phyloP scores from a whole-genome alignment of 2,113 vertebrate species.

The Cyanoderma ruficeps region DNA sequence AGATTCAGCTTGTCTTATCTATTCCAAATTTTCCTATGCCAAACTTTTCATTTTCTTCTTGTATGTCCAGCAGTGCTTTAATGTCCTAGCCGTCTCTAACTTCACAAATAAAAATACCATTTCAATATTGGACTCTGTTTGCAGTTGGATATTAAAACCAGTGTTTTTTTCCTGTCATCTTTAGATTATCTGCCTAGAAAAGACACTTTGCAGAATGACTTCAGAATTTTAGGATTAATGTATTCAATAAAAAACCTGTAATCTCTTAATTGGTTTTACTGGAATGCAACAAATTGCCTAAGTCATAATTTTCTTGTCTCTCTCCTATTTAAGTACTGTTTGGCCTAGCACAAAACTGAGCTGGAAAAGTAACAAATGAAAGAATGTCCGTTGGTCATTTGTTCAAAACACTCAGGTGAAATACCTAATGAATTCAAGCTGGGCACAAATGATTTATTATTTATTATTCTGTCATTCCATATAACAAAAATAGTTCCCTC shows the following conservation, averaged over 20 bases:
- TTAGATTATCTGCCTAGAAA: not conserved
- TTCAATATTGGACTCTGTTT: not conserved
- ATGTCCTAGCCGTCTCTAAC: not conserved
- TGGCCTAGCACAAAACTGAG: not conserved
- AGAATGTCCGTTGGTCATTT: not conserved
- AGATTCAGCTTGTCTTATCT: not conserved
- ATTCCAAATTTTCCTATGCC: not conserved
- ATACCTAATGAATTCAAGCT: not conserved
- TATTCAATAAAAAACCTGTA: not conserved
- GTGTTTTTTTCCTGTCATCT: not conserved
- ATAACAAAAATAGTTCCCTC: not conserved
- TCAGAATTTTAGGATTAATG: not conserved
- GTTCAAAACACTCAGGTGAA: not conserved
- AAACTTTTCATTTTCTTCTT: not conserved
- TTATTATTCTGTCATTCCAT: not conserved
- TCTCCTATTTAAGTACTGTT: not conserved
- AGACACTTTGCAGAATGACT: not conserved
- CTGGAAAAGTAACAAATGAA: not conserved
- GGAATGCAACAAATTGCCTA: not conserved
- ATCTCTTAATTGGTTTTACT: not conserved
- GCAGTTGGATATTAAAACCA: not conserved
- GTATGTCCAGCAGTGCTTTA: not conserved
- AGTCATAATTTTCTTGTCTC: not conserved
- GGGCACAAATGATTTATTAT: not conserved
- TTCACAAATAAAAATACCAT: not conserved